Evolutionary conservation across 1,140 invertebrate species (phyloP), one percentile per base, ranked within the genome.

Genomic region (Leptoteleia sp.): DNA sequence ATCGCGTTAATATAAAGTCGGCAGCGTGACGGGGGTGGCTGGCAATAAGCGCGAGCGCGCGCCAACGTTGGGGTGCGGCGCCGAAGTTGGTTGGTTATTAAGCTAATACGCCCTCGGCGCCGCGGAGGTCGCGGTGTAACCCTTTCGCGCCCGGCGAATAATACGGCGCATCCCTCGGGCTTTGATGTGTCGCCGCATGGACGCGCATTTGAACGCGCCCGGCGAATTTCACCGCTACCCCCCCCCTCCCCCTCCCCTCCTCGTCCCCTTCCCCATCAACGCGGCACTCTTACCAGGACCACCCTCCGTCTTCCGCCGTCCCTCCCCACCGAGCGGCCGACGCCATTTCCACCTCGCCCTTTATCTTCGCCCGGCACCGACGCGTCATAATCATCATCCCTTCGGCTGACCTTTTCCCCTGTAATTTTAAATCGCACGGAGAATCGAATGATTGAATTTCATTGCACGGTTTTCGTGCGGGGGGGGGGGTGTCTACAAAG

Each of bases 141-240:
- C 81, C 82, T 77, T 83, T 83, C 79, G 70, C 78, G 72, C 78
- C 73, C 70, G 76, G 37, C 76, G 64, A 80, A 80, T 83, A 82
- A 80, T 75, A 54, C 42, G 70, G 55, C 59, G 65, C 71, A 52
- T 37, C 77, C 70, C 75, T 81, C 48, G 75, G 72, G 57, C 62
- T 84, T 82, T 84, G 82, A 84, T 84, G 72, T 84, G 79, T 73
- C 78, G 47, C 42, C 82, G 76, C 80, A 73, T 79, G 68, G 70
- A 33, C 76, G 75, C 75, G 55, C 79, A 64, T 77, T 81, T 75
- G 19, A 73, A 75, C 76, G 67, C 52, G 57, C 71, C 45, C 59
- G 71, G 54, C 75, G 70, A 82, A 79, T 80, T 83, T 77, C 19
- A 79, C 3, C 29, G 27, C 22, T 6, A 25, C 22, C 35, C 38